phyloP scores from a whole-genome alignment of 2,797 vertebrate species.

The Lithobates sylvaticus region DNA sequence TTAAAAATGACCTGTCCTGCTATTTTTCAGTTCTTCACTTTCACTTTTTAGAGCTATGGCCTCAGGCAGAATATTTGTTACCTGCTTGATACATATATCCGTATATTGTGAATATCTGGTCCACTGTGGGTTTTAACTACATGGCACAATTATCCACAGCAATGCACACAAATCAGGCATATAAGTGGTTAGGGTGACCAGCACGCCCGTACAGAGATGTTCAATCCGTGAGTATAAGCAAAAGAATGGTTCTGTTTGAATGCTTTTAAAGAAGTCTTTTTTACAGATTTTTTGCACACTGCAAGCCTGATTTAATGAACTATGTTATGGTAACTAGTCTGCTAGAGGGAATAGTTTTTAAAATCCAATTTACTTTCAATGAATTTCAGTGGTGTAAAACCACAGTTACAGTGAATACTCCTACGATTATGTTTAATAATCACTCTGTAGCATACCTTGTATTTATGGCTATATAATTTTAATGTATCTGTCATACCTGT shows the following conservation, averaged over 20 bases:
- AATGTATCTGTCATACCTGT: conserved; percentile 44
- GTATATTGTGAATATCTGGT: too few species aligned
- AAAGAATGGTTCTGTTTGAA: background rate
- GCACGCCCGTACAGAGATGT: background rate
- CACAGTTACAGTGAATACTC: conserved; percentile 52
- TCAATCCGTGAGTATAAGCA: background rate
- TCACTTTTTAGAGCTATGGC: too few species aligned
- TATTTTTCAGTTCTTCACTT: too few species aligned
- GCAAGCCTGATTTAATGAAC: conserved; percentile 34
- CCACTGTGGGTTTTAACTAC: too few species aligned
- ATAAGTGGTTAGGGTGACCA: background rate
- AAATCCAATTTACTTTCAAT: conserved; percentile 60
- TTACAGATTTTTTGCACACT: conserved; percentile 1
- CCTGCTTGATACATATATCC: too few species aligned
- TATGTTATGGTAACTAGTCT: conserved; percentile 53
- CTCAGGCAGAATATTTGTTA: too few species aligned
- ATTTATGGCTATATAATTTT: conserved; percentile 58
- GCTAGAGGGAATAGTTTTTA: conserved; percentile 51
- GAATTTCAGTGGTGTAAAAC: conserved; percentile 55
- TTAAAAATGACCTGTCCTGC: too few species aligned
- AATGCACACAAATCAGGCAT: background rate
- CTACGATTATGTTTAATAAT: conserved; percentile 52
- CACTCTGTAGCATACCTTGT: conserved; percentile 35
- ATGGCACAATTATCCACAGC: too few species aligned
- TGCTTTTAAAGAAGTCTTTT: background rate